These are phyloP conservation scores for Thunnus albacares DNA, from an alignment of 2,797 vertebrate species.

Conservation along the genomic window DNA sequence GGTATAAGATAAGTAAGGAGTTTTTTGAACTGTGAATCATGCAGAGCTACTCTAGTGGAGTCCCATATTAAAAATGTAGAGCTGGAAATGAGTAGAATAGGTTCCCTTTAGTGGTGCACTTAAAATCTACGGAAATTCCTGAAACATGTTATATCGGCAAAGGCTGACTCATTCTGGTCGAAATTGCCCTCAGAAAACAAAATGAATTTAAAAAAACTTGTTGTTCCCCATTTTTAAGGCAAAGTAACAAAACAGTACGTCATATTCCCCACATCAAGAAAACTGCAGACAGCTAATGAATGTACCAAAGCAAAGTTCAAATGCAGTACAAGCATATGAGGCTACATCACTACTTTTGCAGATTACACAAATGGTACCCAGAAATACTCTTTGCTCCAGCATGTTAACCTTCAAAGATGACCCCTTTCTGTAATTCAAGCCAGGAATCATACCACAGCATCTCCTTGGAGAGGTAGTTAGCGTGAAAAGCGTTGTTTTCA, in stretches of 20 bases:
- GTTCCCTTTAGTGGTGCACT: not conserved
- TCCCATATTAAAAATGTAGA: too few species aligned
- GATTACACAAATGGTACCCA: constrained; percentile 14
- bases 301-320: not conserved
- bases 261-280: not conserved
- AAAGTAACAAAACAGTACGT: not conserved
- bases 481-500: constrained; percentile 69
- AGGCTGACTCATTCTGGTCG: too few species aligned
- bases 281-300: not conserved
- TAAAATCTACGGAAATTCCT: not conserved
- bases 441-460: constrained; percentile 63
- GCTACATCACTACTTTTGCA: not conserved
- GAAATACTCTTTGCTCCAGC: constrained; percentile 29
- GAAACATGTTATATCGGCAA: too few species aligned
- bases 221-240: not conserved
- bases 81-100: too few species aligned
- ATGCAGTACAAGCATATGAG: not conserved
- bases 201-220: too few species aligned
- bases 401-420: constrained; percentile 53
- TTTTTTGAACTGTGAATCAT: too few species aligned
- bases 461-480: constrained; percentile 63
- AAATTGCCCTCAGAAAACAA: too few species aligned
- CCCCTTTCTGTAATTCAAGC: constrained; percentile 64
- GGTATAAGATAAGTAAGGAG: too few species aligned
- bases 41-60: too few species aligned